These are phyloP conservation scores for Anastatus disparis DNA, from an alignment of 1,140 invertebrate genomes.

Conservation along the genomic window DNA sequence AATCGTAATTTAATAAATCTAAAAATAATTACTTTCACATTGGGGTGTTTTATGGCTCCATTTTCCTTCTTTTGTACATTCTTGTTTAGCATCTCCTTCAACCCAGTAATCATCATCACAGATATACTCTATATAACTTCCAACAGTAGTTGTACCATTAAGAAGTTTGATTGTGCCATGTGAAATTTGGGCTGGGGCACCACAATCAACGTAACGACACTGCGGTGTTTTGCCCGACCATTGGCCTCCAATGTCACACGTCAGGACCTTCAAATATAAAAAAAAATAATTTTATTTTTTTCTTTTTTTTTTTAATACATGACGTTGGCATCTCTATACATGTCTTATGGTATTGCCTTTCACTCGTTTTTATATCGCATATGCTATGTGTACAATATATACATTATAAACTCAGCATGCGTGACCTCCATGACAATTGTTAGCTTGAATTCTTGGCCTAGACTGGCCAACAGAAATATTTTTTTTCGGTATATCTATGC, in stretches of 20 bases:
- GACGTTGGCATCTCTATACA: too few relatives aligned
- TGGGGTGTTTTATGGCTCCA: constrained; percentile 86
- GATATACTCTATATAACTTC: constrained; percentile 78
- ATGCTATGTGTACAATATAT: not conserved
- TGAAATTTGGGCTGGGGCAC: constrained; percentile 79
- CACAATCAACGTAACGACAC: constrained; percentile 90
- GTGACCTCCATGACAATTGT: constrained; percentile 23
- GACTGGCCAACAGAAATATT: constrained; percentile 1
- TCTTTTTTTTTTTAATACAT: too few relatives aligned
- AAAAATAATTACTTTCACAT: constrained; percentile 77
- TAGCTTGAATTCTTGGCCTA: not conserved
- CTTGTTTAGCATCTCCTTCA: constrained; percentile 75
- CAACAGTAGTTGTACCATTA: constrained; percentile 83
- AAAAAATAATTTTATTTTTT: too few relatives aligned
- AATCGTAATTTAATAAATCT: too few relatives aligned
- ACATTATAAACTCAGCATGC: not conserved
- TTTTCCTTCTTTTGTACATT: constrained; percentile 83
- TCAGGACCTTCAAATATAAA: constrained; percentile 77
- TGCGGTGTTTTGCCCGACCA: constrained; percentile 84
- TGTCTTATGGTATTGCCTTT: constrained; percentile 46
- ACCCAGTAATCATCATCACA: constrained; percentile 88
- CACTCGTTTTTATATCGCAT: not conserved
- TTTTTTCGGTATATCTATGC: not conserved
- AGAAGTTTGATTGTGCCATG: constrained; percentile 78
- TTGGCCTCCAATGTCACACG: constrained; percentile 82